Percentiles rank a stretch among this genome's conserved stretches.
These are phyloP conservation scores for Steatornis caripensis DNA, from an alignment of 2,113 vertebrate species.

Conservation along the genomic window DNA sequence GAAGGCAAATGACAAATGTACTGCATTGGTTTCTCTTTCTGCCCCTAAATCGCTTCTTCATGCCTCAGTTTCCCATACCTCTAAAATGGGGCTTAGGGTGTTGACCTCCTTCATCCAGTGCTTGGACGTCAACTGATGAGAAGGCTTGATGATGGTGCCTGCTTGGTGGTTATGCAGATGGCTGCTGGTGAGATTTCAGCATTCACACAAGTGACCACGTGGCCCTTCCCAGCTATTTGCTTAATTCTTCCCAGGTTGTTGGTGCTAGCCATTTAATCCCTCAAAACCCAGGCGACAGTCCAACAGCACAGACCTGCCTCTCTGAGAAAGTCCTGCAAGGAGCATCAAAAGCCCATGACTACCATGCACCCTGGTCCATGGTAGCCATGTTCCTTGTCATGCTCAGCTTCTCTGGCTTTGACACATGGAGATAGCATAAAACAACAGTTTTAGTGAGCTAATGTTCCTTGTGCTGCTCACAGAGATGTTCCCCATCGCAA, in stretches of 20 bases:
- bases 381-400: neutral
- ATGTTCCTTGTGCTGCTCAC: neutral
- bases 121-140: neutral
- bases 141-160: neutral
- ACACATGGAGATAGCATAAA: neutral
- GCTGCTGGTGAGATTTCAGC: neutral
- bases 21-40: neutral
- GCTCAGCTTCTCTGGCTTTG: neutral
- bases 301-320: neutral
- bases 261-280: neutral
- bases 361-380: fast-evolving
- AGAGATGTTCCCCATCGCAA: neutral
- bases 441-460: neutral
- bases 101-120: neutral
- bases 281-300: neutral
- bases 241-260: neutral
- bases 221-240: neutral
- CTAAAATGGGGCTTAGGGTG: neutral
- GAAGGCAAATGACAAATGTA: neutral
- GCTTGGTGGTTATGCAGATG: neutral
- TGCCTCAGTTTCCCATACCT: neutral
- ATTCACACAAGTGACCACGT: neutral
- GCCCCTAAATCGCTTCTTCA: neutral
- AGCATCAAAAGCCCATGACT: neutral
- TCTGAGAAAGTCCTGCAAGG: neutral